Conservation (phyloP, 92 coral and sea anemone species). For the Chrysogorgia sp. region DNA sequence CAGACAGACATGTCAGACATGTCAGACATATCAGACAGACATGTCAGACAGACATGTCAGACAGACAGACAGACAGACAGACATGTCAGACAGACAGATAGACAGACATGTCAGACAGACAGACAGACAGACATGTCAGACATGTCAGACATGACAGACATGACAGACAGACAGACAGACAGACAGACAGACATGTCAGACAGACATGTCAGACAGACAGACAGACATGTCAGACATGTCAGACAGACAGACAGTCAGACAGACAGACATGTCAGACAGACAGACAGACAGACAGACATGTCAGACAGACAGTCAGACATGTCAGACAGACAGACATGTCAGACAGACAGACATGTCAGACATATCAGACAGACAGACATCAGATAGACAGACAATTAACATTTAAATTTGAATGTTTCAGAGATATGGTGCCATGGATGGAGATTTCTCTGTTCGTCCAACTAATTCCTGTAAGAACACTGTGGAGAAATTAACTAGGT, state of each 20-base stretch:
- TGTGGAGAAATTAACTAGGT: slow-evolving; percentile 81
- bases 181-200: too few relatives aligned
- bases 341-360: too few relatives aligned
- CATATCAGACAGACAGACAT: neutral
- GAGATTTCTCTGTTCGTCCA: slow-evolving; percentile 66
- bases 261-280: neutral
- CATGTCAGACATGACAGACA: too few relatives aligned
- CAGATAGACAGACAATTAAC: neutral
- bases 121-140: too few relatives aligned
- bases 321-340: too few relatives aligned
- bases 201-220: neutral
- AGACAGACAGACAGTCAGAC: neutral
- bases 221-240: neutral
- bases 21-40: too few relatives aligned
- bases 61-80: too few relatives aligned
- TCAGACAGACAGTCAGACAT: neutral
- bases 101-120: neutral
- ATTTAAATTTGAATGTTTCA: neutral
- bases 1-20: too few relatives aligned
- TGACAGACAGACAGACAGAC: too few relatives aligned
- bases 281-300: neutral
- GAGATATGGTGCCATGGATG: slow-evolving; percentile 46
- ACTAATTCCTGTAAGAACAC: slow-evolving; percentile 75
- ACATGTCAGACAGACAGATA: too few relatives aligned
- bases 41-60: too few relatives aligned